Percentiles rank a stretch among this genome's conserved stretches.
Conservation (phyloP, 2,888 invertebrate genomes). For the Drosophila subsilvestris region DNA sequence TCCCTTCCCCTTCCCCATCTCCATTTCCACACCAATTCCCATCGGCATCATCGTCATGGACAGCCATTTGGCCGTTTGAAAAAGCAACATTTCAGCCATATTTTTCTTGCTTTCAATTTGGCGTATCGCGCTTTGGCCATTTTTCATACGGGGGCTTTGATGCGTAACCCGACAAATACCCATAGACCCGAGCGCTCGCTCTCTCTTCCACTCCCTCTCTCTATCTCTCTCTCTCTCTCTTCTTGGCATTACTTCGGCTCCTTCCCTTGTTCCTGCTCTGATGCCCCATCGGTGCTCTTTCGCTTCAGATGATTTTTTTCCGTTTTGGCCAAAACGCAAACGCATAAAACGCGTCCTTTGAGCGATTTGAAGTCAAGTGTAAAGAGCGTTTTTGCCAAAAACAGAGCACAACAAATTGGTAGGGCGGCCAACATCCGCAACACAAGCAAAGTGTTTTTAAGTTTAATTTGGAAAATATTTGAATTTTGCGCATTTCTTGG, state of each 20-base stretch:
- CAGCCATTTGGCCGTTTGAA: constrained; percentile 66
- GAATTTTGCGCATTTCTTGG: constrained; percentile 80
- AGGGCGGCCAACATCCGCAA: constrained; percentile 21
- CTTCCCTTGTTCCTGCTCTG: not conserved
- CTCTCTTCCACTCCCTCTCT: too few relatives aligned
- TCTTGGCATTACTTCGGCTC: not conserved
- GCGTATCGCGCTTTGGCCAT: constrained; percentile 73
- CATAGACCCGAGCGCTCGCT: not conserved
- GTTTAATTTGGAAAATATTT: constrained; percentile 79
- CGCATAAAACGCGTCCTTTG: constrained; percentile 77
- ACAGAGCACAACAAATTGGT: constrained; percentile 39
- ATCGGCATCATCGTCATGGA: constrained; percentile 31
- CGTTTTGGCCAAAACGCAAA: constrained; percentile 54
- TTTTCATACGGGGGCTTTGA: constrained; percentile 77
- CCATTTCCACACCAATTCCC: not conserved
- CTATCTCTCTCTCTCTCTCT: not conserved
- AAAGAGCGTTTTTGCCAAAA: constrained; percentile 68
- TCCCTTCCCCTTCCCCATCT: constrained; percentile 16
- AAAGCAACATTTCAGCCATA: constrained; percentile 78
- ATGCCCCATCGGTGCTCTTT: constrained; percentile 9
- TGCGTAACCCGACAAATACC: constrained; percentile 67
- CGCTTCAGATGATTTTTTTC: constrained; percentile 21
- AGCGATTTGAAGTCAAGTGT: constrained; percentile 81
- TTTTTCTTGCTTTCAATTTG: constrained; percentile 79
- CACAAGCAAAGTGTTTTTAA: constrained; percentile 71